phyloP scores from a whole-genome alignment of 2,113 vertebrate species.

The Psittacula cyanocephala region DNA sequence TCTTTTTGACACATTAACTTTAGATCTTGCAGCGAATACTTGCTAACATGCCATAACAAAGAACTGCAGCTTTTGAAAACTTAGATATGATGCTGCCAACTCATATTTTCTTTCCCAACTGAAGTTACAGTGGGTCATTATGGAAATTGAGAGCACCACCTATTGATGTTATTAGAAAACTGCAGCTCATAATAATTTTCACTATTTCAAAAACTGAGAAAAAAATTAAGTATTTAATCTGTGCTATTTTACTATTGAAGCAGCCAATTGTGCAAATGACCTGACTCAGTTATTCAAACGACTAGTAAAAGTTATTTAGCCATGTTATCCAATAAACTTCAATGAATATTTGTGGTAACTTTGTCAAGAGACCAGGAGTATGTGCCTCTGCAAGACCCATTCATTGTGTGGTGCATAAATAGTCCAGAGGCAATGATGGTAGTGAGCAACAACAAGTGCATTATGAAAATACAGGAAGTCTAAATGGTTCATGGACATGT shows the following conservation, averaged over 20 bases:
- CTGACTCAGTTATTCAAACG: not conserved
- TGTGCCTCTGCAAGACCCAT: not conserved
- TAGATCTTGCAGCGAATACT: not conserved
- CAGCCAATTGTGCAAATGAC: not conserved
- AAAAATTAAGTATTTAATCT: not conserved
- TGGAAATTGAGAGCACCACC: conserved; percentile 42
- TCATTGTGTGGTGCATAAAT: rapidly evolving
- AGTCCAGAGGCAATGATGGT: not conserved
- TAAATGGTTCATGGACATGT: not conserved
- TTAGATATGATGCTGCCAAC: rapidly evolving
- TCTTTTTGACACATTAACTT: not conserved
- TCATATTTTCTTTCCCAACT: not conserved
- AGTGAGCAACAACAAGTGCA: not conserved
- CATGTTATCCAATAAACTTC: not conserved
- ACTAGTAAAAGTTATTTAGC: not conserved
- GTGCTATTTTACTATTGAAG: not conserved
- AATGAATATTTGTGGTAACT: not conserved
- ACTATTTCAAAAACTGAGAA: not conserved
- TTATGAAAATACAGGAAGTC: not conserved
- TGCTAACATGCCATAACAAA: not conserved
- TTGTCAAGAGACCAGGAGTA: no score
- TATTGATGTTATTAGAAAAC: not conserved
- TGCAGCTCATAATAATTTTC: not conserved
- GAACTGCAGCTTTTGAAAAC: not conserved
- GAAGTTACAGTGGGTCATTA: not conserved